These are phyloP conservation scores for Brachypalpus laphriformis DNA, from an alignment of 2,888 invertebrate genomes.

Conservation along the genomic window DNA sequence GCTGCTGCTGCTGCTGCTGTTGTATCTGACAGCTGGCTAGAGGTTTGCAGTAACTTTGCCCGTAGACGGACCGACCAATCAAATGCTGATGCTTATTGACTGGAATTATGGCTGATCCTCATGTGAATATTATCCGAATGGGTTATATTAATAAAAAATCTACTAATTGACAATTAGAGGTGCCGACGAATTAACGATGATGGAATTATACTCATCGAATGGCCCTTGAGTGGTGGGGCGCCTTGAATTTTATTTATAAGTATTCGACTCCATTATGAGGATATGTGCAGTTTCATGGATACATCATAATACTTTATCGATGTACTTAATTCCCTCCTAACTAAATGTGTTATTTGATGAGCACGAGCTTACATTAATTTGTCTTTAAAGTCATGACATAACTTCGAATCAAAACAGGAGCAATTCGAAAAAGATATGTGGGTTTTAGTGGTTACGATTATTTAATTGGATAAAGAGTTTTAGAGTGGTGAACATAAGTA, in stretches of 20 bases:
- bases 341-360: not conserved
- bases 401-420: not conserved
- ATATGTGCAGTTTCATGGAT: not conserved
- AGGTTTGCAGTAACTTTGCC: not conserved
- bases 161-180: slow-evolving; percentile 41
- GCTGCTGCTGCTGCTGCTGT: not conserved
- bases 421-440: not conserved
- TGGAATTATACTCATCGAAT: slow-evolving; percentile 6
- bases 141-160: slow-evolving; percentile 41
- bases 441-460: too few relatives aligned
- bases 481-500: too few relatives aligned
- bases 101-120: slow-evolving; percentile 34
- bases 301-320: not conserved
- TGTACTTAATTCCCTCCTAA: not conserved
- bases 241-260: slow-evolving; percentile 19
- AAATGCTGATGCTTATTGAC: slow-evolving; percentile 56
- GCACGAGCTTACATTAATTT: too few relatives aligned
- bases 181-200: slow-evolving; percentile 37
- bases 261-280: not conserved
- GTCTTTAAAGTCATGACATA: not conserved
- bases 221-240: too few relatives aligned
- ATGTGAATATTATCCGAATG: slow-evolving; percentile 33
- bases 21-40: not conserved
- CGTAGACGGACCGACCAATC: slow-evolving; percentile 18
- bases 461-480: too few relatives aligned